phyloP scores from a whole-genome alignment of 1,140 invertebrate genomes.

The Tetragonula clypearis region DNA sequence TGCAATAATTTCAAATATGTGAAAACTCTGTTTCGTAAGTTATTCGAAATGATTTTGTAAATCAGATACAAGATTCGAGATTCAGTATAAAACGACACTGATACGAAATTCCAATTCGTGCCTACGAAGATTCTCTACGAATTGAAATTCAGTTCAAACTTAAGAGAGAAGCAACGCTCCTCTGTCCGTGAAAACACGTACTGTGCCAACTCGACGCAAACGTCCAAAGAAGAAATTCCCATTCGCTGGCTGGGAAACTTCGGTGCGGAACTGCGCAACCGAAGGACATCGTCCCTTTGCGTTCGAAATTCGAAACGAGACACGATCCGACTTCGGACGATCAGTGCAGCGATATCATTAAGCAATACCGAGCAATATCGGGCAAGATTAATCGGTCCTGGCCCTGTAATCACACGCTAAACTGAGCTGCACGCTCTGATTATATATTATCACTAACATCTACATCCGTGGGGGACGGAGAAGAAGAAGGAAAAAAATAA shows the following conservation, averaged over 20 bases:
- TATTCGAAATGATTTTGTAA: no score
- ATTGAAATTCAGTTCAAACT: no score
- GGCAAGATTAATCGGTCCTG: constrained; percentile 18
- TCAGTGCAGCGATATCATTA: constrained; percentile 9
- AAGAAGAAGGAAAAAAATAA: background rate
- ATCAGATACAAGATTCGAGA: no score
- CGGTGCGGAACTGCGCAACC: no score
- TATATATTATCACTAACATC: constrained; percentile 48
- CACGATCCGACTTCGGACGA: background rate
- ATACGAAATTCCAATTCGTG: no score
- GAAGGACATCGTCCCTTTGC: background rate
- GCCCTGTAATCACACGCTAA: constrained; percentile 45
- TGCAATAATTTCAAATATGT: no score
- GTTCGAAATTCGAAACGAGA: constrained; percentile 5
- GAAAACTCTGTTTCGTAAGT: no score
- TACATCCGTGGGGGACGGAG: constrained; percentile 8
- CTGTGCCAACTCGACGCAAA: no score
- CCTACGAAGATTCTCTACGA: no score
- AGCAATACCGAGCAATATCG: constrained; percentile 34
- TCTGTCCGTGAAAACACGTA: no score
- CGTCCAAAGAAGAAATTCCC: background rate
- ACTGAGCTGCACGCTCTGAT: constrained; percentile 34
- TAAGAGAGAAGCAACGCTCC: no score
- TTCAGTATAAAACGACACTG: no score
- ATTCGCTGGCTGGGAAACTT: background rate